Conservation (phyloP, 2,113 vertebrate species). For the Ceuthmochares aereus region DNA sequence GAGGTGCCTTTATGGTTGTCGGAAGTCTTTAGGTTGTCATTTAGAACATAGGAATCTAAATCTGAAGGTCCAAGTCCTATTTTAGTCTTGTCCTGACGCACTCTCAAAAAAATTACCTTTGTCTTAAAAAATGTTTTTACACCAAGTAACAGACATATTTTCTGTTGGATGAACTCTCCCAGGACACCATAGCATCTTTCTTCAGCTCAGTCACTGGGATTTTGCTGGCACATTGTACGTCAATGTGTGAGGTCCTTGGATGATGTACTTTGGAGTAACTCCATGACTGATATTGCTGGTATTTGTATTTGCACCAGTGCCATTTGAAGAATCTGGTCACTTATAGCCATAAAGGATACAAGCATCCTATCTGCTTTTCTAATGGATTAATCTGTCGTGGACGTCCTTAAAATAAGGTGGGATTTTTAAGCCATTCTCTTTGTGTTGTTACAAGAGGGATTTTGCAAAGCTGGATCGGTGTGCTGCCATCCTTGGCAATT, state of each 20-base stretch:
- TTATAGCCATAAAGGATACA: background rate
- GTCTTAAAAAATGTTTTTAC: background rate
- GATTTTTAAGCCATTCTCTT: slow-evolving; percentile 20
- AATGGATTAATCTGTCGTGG: background rate
- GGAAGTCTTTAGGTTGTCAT: background rate
- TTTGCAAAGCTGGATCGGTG: slow-evolving; percentile 26
- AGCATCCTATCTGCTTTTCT: background rate
- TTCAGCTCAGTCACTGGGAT: background rate
- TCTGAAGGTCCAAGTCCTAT: background rate
- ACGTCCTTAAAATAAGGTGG: slow-evolving; percentile 16
- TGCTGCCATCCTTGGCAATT: slow-evolving; percentile 54
- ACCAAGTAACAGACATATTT: background rate
- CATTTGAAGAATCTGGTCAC: background rate
- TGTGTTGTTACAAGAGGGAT: slow-evolving; percentile 33
- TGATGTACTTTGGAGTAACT: background rate
- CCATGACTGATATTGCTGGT: background rate
- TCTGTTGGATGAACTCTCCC: slow-evolving; percentile 39
- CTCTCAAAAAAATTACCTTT: background rate
- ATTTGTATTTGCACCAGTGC: background rate
- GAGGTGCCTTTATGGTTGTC: slow-evolving; percentile 10
- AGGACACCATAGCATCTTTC: slow-evolving; percentile 20
- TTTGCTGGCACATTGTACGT: background rate
- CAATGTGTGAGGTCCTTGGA: slow-evolving; percentile 26
- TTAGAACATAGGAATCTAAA: background rate
- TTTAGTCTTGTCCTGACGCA: background rate